phyloP scores from a whole-genome alignment of 2,888 invertebrate genomes.

The Bugulina stolonifera region DNA sequence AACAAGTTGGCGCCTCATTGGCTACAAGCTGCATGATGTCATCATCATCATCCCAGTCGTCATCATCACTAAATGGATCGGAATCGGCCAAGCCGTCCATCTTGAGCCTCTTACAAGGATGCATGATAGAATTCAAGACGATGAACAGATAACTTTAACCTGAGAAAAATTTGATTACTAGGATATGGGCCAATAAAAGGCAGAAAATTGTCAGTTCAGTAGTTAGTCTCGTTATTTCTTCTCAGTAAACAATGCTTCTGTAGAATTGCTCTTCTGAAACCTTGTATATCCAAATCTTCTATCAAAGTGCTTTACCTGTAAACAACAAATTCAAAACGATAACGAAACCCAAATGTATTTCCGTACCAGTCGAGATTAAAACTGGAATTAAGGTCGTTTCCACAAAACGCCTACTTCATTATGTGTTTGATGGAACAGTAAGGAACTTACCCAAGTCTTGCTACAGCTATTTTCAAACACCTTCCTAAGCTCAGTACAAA shows the following conservation, averaged over 20 bases:
- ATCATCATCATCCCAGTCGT: conserved; percentile 19
- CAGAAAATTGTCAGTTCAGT: too few relatives aligned
- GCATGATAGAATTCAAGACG: too few relatives aligned
- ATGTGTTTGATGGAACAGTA: neutral
- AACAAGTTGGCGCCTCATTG: neutral
- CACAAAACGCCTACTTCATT: too few relatives aligned
- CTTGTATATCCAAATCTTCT: conserved; percentile 70
- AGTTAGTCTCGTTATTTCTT: neutral
- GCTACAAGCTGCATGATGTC: conserved; percentile 8
- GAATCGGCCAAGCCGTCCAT: neutral
- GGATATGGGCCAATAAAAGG: too few relatives aligned
- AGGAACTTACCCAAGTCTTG: conserved; percentile 45
- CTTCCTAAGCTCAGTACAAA: conserved; percentile 63
- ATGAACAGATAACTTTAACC: too few relatives aligned
- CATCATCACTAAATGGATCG: conserved; percentile 18
- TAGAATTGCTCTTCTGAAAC: neutral
- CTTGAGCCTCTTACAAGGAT: neutral
- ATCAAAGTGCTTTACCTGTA: conserved; percentile 87
- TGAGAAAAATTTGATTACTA: too few relatives aligned
- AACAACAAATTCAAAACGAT: too few relatives aligned
- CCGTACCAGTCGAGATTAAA: too few relatives aligned
- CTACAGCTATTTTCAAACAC: conserved; percentile 46
- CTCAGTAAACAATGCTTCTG: neutral
- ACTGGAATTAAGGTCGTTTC: too few relatives aligned
- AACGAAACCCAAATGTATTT: too few relatives aligned